Conservation (phyloP, 2,797 vertebrate genomes). For the Rhinichthys osculus region DNA sequence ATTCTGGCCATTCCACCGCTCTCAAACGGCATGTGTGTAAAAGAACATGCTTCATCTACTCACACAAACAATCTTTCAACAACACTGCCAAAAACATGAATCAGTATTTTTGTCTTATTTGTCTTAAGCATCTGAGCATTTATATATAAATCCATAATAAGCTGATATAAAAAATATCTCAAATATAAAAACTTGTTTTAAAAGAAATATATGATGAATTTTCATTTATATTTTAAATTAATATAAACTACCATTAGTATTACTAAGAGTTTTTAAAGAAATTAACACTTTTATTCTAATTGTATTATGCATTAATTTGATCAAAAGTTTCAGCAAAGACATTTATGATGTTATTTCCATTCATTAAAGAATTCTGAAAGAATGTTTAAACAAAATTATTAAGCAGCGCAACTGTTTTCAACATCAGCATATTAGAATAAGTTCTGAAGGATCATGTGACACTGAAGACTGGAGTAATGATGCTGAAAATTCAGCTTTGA, state of each 20-base stretch:
- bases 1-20: slow-evolving; percentile 53
- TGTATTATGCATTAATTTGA: background rate
- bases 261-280: background rate
- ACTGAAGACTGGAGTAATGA: background rate
- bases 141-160: background rate
- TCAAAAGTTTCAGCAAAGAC: background rate
- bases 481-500: background rate
- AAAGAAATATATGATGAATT: background rate
- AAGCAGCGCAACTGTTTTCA: background rate
- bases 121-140: background rate
- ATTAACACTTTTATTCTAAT: background rate
- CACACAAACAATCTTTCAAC: background rate
- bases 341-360: background rate
- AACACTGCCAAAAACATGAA: background rate
- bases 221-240: background rate
- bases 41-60: background rate
- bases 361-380: background rate
- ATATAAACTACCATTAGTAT: background rate
- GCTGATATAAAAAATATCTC: background rate
- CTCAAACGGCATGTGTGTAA: slow-evolving; percentile 34
- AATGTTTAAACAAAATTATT: background rate
- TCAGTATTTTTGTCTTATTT: background rate
- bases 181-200: background rate
- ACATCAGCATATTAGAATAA: background rate
- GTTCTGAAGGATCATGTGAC: background rate